Evolutionary conservation across 2,797 vertebrate genomes (phyloP).

Genomic region (Enteromius treurensis): DNA sequence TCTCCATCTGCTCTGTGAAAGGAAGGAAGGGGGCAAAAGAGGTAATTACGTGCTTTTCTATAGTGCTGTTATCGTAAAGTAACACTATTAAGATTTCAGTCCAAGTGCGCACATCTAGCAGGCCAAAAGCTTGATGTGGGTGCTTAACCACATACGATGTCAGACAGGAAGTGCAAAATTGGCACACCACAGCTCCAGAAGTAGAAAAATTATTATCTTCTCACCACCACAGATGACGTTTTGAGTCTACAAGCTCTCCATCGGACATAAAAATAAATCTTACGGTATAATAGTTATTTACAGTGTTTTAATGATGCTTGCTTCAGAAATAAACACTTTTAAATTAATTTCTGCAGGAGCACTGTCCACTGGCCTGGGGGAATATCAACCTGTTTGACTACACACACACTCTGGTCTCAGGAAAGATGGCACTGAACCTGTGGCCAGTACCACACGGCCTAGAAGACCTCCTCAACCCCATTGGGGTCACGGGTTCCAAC

Average conservation of each 20-base stretch:
- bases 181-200: too few relatives aligned
- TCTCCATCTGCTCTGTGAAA: slow-evolving; percentile 97
- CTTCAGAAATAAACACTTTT: background rate
- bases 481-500: slow-evolving; percentile 96
- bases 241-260: too few relatives aligned
- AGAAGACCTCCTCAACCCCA: slow-evolving; percentile 95
- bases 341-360: slow-evolving; percentile 80
- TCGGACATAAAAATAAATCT: background rate
- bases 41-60: slow-evolving; percentile 70
- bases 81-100: background rate
- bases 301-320: background rate
- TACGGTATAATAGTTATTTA: background rate
- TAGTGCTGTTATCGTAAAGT: background rate
- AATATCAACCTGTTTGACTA: slow-evolving; percentile 98
- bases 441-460: slow-evolving; percentile 97
- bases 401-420: slow-evolving; percentile 93
- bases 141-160: too few relatives aligned
- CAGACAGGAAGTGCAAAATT: too few relatives aligned
- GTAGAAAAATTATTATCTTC: too few relatives aligned
- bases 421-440: slow-evolving; percentile 97
- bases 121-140: too few relatives aligned
- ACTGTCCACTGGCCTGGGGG: slow-evolving; percentile 96
- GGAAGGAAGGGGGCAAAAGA: slow-evolving; percentile 96
- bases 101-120: too few relatives aligned
- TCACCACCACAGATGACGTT: too few relatives aligned